phyloP scores from a whole-genome alignment of 1,140 invertebrate genomes.

The Panonychus citri region DNA sequence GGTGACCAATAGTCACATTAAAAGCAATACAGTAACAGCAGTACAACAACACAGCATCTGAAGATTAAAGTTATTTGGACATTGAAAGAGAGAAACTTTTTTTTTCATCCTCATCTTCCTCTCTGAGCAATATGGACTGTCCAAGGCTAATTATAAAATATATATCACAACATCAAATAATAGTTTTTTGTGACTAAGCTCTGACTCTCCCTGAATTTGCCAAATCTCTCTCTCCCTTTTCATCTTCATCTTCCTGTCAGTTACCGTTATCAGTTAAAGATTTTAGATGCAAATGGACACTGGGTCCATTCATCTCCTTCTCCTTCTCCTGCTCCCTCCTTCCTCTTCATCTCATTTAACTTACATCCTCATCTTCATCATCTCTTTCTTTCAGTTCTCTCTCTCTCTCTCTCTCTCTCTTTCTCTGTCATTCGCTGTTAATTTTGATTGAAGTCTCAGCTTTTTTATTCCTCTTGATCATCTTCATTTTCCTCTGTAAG shows the following conservation, averaged over 20 bases:
- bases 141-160: too few species aligned
- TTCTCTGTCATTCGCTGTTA: neutral
- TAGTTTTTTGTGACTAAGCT: neutral
- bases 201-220: neutral
- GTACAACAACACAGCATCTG: too few species aligned
- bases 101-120: neutral
- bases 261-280: neutral
- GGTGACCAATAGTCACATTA: too few species aligned
- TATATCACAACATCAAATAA: neutral
- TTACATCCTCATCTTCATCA: neutral
- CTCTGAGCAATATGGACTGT: too few species aligned
- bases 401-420: neutral
- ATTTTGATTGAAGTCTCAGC: neutral
- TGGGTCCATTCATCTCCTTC: neutral
- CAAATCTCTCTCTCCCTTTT: neutral
- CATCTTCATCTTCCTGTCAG: neutral
- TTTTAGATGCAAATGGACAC: neutral
- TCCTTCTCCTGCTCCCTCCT: neutral
- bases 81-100: neutral
- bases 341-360: neutral
- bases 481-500: neutral
- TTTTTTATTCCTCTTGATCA: neutral
- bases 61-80: too few species aligned
- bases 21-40: too few species aligned
- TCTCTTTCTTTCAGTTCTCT: neutral